A percentile compares a stretch with the other conserved stretches of the same genome.
Conservation (phyloP, 2,888 invertebrate species). For the Drosophila hawaiiensis region DNA sequence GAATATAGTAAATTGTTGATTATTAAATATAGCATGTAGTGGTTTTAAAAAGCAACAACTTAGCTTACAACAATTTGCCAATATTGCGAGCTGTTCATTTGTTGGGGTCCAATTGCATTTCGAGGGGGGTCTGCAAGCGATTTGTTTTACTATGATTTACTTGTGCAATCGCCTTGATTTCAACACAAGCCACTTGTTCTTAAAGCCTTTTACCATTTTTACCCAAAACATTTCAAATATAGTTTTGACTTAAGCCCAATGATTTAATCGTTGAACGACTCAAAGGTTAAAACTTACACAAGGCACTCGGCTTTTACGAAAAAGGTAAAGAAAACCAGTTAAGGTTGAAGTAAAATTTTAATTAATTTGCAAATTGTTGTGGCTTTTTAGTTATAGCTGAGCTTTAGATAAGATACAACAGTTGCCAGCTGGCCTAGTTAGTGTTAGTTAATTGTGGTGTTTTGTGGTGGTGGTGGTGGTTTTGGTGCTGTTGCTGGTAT, state of each 20-base stretch:
- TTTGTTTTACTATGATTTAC: conserved; percentile 12
- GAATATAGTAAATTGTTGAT: conserved; percentile 78
- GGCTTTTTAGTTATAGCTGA: conserved; percentile 76
- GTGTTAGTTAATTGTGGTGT: conserved; percentile 54
- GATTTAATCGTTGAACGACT: conserved; percentile 83
- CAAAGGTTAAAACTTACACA: conserved; percentile 59
- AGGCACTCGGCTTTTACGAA: conserved; percentile 22
- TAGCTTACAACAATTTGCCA: conserved; percentile 55
- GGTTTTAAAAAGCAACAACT: conserved; percentile 68
- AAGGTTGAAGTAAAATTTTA: conserved; percentile 26
- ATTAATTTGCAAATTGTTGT: conserved; percentile 73
- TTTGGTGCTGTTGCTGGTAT: conserved; percentile 7
- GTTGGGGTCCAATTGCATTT: conserved; percentile 24
- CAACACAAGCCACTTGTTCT: conserved; percentile 9
- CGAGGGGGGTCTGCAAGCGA: conserved; percentile 2
- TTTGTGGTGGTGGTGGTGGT: conserved; percentile 15
- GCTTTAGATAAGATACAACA: conserved; percentile 59
- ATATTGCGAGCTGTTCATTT: conserved; percentile 28
- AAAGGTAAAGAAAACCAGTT: conserved; percentile 14
- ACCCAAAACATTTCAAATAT: conserved; percentile 24
- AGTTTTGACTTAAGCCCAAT: conserved; percentile 54
- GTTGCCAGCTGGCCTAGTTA: conserved; percentile 55
- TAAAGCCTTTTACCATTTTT: conserved; percentile 34
- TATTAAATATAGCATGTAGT: conserved; percentile 78
- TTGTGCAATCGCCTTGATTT: conserved; percentile 26